phyloP scores from a whole-genome alignment of 2,113 vertebrate species.

The Recurvirostra avosetta region DNA sequence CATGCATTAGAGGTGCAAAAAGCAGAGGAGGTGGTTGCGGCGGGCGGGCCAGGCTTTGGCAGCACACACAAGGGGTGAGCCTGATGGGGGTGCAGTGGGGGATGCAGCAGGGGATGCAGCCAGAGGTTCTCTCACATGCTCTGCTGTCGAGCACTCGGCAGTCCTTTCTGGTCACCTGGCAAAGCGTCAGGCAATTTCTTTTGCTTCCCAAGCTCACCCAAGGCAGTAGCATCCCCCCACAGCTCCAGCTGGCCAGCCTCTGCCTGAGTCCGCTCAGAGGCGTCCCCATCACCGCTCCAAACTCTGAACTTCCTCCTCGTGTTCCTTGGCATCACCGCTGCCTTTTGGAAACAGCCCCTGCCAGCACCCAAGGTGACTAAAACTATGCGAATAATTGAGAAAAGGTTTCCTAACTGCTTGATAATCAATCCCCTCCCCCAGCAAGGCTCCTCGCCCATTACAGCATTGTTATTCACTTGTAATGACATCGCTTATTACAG shows the following conservation, averaged over 20 bases:
- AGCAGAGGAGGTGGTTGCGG: not conserved
- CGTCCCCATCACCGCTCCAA: fast-evolving
- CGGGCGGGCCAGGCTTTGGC: not conserved
- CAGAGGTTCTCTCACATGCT: fast-evolving
- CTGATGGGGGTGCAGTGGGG: fast-evolving
- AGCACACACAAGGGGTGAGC: fast-evolving
- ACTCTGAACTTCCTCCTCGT: not conserved
- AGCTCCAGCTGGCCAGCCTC: not conserved
- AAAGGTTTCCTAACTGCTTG: constrained; percentile 20
- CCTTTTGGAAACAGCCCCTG: not conserved
- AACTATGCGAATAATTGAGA: not conserved
- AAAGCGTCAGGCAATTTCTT: not conserved
- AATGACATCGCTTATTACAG: constrained; percentile 58
- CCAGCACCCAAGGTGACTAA: not conserved
- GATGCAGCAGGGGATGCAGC: not conserved
- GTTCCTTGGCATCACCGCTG: not conserved
- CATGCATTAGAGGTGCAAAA: not conserved
- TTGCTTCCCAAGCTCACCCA: not conserved
- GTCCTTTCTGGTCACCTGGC: not conserved
- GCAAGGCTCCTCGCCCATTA: constrained; percentile 10
- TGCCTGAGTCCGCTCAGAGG: not conserved
- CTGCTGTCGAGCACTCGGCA: fast-evolving
- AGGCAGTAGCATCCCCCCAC: fast-evolving
- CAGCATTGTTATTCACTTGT: constrained; percentile 45
- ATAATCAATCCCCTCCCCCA: constrained; percentile 31